Evolutionary conservation across 2,113 vertebrate species (phyloP), one percentile per base, ranked within the genome.

Genomic region (Siniperca chuatsi): DNA sequence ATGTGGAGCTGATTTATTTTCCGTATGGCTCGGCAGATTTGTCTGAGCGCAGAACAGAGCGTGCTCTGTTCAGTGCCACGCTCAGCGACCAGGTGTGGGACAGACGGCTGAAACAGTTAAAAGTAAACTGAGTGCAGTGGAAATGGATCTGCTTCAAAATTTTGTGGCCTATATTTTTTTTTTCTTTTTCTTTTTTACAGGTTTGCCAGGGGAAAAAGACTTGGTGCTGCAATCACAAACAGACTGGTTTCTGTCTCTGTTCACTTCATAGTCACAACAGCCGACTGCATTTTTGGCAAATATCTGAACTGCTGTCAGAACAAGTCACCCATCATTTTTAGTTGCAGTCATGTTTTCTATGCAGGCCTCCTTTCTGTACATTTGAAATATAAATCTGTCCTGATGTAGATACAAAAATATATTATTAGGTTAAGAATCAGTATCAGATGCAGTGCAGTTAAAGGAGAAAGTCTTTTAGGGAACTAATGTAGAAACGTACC

Each of bases 1-100:
- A 94, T 74, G 84, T 83, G 88, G 83, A 78, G 87, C 86, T 92
- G 91, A 93, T 94, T 94, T 95, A 94, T 94, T 95, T 95, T 94
- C 93, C 90, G 81, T 89, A 74, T 81, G 89, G 85, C 86, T 93
- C 81, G 52, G 92, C 89, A 93, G 85, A 92, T 93, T 89, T 90
- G 89, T 90, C 89, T 79, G 83, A 79, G 76, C 33, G 25, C 83
- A 48, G 92, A 93, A 95, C 93, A 94, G 88, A 88, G 86, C 18
- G 58, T 1, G 68, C 86, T 93, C 92, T 94, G 94, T 94, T 94
- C 80, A 48, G 58, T 84, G 86, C 82, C 84, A 82, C 66, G 79
- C 87, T 90, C 82, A 65, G 74, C 80, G 46, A 78, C 89, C 94
- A 95, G 95, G 92, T 94, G 93, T 87, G 85, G 83, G 87, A 92